Evolutionary conservation across 2,888 invertebrate genomes (phyloP), one percentile per base, ranked within the genome.

Genomic region (Cordylochernes scorpioides): DNA sequence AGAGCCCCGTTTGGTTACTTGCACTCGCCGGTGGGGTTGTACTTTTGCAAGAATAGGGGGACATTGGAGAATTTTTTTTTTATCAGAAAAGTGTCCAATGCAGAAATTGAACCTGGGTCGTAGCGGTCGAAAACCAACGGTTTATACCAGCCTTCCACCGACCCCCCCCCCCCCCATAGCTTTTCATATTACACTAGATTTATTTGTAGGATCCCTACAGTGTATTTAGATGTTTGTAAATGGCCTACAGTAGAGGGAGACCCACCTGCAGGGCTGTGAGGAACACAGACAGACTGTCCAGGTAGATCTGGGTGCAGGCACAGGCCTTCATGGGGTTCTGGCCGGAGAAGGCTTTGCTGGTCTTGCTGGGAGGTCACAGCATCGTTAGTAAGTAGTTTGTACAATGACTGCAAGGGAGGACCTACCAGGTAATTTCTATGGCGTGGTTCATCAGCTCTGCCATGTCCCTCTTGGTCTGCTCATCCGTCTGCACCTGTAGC

Each of bases 331-430:
- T 60, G 2, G 57, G 59, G 39, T 54, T 52, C 24, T 57, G 57
- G 39, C 54, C 58, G 17, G 57, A 58, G 45, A 64, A 64, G 2
- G 61, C 62, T 47, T 64, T 63, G 41, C 61, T 61, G 27, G 60
- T 55, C 12, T 62, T 57, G 38, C 61, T 38, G 10, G 13, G 31
- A 27, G 25, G 36, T 24, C 15, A 17, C 25, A n/a, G n/a, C n/a
- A n/a, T 2, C 5, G 12, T 22, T 22, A 22, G 6, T 5, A 4
- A 25, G n/a, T 10, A 25, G 14, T 25, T 25, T 13, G 15, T n/a
- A n/a, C 7, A n/a, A n/a, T n/a, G 8, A 7, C 8, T 2, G 9
- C 6, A 31, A 1, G 3, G 10, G 4, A 16, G 16, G 25, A 27
- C 12, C 27, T 31, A 56, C 57, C 55, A 55, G 9, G 59, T 58